phyloP scores from a whole-genome alignment of 1,140 invertebrate species.

The Monochamus saltuarius region DNA sequence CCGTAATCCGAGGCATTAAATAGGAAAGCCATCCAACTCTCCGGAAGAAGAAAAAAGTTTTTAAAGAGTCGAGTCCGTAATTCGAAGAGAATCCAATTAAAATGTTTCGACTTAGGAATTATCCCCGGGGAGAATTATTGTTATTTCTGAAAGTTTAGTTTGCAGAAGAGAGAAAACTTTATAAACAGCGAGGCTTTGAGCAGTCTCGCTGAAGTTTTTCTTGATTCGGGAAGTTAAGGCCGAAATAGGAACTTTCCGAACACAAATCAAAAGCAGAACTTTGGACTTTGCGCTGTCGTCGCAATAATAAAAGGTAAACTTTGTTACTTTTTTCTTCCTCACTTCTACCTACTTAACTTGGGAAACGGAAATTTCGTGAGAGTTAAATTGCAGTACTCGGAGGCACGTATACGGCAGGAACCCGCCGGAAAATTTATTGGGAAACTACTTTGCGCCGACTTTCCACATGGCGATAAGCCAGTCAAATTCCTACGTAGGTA shows the following conservation, averaged over 20 bases:
- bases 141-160: conserved; percentile 31
- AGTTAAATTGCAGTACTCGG: no score
- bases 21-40: background rate
- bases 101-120: conserved; percentile 34
- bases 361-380: no score
- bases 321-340: background rate
- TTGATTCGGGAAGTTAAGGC: conserved; percentile 14
- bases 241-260: conserved; percentile 13
- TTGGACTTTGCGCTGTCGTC: conserved; percentile 3
- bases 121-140: conserved; percentile 35
- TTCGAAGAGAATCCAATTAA: conserved; percentile 34
- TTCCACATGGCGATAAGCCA: no score
- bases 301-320: conserved; percentile 2
- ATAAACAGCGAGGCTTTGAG: conserved; percentile 10
- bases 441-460: no score
- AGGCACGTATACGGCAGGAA: no score
- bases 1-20: background rate
- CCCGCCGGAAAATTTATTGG: no score
- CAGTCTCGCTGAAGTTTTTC: conserved; percentile 2
- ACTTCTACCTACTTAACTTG: no score
- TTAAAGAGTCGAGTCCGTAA: conserved; percentile 30
- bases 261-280: conserved; percentile 21
- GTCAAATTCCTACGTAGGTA: no score
- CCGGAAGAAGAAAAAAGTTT: conserved; percentile 22
- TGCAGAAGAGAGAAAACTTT: conserved; percentile 24